Evolutionary conservation across 2,888 invertebrate genomes (phyloP).

Genomic region (Apotomis turbidana): DNA sequence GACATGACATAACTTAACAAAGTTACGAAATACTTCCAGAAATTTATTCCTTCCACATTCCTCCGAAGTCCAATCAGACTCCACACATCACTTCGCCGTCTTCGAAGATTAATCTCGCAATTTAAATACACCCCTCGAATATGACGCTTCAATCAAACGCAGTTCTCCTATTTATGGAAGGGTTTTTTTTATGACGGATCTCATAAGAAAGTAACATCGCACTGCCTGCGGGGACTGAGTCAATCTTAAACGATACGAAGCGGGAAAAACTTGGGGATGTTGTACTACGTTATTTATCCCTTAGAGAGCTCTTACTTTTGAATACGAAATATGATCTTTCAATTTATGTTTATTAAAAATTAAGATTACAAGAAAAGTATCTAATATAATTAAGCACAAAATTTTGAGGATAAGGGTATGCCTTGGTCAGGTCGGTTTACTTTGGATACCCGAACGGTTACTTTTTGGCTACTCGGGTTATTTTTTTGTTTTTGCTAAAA

Average conservation of each 20-base stretch:
- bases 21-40: conserved; percentile 4
- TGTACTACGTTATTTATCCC: conserved; percentile 29
- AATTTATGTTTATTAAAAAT: too few relatives aligned
- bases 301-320: conserved; percentile 17
- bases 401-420: too few relatives aligned
- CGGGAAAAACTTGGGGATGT: conserved; percentile 32
- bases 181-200: conserved; percentile 32
- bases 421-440: too few relatives aligned
- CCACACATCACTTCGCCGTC: conserved; percentile 7
- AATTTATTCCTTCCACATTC: background rate
- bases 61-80: conserved; percentile 13
- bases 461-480: too few relatives aligned
- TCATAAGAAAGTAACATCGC: conserved; percentile 20
- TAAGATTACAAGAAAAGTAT: too few relatives aligned
- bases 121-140: conserved; percentile 15
- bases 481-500: too few relatives aligned
- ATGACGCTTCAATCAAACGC: conserved; percentile 27
- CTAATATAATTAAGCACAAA: too few relatives aligned
- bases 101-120: conserved; percentile 17
- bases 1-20: conserved; percentile 16
- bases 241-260: conserved; percentile 40
- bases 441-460: too few relatives aligned
- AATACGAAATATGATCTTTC: conserved; percentile 10
- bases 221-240: conserved; percentile 35
- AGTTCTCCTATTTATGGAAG: conserved; percentile 22